Percentiles rank a stretch among this genome's conserved stretches.
Conservation (phyloP, 1,140 invertebrate genomes). For the Steinernema khuongi region DNA sequence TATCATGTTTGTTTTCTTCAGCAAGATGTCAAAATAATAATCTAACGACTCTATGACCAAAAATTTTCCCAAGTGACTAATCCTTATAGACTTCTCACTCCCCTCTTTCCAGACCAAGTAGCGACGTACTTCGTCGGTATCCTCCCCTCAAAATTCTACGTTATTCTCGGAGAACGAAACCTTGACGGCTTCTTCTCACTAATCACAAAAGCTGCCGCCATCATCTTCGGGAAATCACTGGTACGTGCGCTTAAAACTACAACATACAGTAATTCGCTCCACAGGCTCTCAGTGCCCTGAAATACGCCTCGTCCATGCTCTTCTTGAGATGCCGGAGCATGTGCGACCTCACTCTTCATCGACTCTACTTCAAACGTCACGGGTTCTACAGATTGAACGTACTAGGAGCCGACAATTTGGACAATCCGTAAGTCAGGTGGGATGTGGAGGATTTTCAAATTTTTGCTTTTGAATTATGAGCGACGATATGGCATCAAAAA, state of each 20-base stretch:
- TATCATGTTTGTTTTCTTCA: too few species aligned
- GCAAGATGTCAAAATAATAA: not conserved
- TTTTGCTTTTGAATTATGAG: not conserved
- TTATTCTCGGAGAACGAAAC: slow-evolving; percentile 38
- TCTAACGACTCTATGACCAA: too few species aligned
- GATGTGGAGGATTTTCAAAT: not conserved
- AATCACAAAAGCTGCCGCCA: slow-evolving; percentile 34
- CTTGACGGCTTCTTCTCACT: slow-evolving; percentile 38
- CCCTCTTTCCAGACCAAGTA: slow-evolving; percentile 44
- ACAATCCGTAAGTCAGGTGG: slow-evolving; percentile 49
- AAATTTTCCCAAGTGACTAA: not conserved
- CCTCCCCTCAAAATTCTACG: slow-evolving; percentile 42
- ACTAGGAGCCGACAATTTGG: slow-evolving; percentile 36
- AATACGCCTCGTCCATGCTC: slow-evolving; percentile 40
- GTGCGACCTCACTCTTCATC: slow-evolving; percentile 45
- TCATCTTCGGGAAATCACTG: slow-evolving; percentile 42
- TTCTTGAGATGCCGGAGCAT: slow-evolving; percentile 41
- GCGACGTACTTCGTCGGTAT: slow-evolving; percentile 49
- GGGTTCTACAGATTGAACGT: slow-evolving; percentile 47
- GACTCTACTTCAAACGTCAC: slow-evolving; percentile 57
- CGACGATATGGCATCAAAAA: too few species aligned
- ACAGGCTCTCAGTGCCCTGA: slow-evolving; percentile 42
- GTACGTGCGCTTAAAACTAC: slow-evolving; percentile 24
- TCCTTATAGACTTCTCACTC: slow-evolving; percentile 26
- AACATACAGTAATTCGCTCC: slow-evolving; percentile 15